Evolutionary conservation across 2,888 invertebrate species (phyloP).

Genomic region (Polymixis lichenea): DNA sequence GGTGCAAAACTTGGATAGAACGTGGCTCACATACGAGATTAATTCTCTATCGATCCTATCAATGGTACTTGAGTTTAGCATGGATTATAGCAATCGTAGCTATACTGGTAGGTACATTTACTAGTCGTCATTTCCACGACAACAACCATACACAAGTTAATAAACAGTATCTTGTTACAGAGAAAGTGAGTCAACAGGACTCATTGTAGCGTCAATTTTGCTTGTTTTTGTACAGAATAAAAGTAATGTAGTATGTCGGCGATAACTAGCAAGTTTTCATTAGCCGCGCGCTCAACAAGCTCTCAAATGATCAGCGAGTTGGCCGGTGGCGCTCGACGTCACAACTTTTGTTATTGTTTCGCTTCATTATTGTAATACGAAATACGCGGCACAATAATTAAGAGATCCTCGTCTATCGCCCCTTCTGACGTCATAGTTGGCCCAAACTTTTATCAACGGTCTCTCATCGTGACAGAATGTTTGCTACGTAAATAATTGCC

Average conservation of each 20-base stretch:
- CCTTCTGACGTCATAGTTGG: conserved; percentile 85
- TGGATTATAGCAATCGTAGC: conserved; percentile 32
- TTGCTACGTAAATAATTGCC: conserved; percentile 84
- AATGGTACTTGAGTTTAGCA: conserved; percentile 52
- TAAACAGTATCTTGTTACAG: conserved; percentile 63
- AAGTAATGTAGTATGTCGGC: conserved; percentile 81
- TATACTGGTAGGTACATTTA: conserved; percentile 31
- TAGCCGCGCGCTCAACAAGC: conserved; percentile 86
- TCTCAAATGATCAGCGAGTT: conserved; percentile 88
- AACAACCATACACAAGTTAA: conserved; percentile 59
- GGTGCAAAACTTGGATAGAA: conserved; percentile 64
- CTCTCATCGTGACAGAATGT: conserved; percentile 82
- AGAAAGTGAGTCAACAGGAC: conserved; percentile 70
- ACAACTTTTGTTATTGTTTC: conserved; percentile 90
- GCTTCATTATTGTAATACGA: conserved; percentile 90
- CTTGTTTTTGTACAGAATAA: conserved; percentile 79
- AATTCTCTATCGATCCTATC: conserved; percentile 67
- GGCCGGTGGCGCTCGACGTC: conserved; percentile 82
- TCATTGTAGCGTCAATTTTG: conserved; percentile 73
- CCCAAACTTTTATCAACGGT: conserved; percentile 84
- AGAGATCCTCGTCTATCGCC: conserved; percentile 87
- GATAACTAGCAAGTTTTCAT: conserved; percentile 88
- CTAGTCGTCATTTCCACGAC: conserved; percentile 46
- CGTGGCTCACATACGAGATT: conserved; percentile 69
- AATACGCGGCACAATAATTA: conserved; percentile 89